A percentile compares a stretch with the other conserved stretches of the same genome.
Conservation (phyloP, 2,797 vertebrate genomes). For the Myotis vivesi region DNA sequence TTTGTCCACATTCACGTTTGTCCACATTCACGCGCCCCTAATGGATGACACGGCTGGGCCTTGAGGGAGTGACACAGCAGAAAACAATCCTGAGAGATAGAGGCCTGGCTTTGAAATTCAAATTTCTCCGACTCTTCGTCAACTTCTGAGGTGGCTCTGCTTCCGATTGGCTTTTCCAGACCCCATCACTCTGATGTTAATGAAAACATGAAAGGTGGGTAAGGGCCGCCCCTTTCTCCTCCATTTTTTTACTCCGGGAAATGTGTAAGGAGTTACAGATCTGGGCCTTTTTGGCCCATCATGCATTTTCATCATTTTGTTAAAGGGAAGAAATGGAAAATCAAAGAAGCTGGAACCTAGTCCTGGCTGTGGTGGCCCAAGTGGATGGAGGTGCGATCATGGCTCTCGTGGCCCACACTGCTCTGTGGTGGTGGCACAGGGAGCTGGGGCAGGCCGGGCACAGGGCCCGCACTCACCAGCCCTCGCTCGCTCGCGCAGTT, state of each 20-base stretch:
- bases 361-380: neutral
- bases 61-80: neutral
- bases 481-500: neutral
- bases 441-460: too few relatives aligned
- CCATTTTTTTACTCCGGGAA: neutral
- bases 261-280: neutral
- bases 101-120: constrained; percentile 61
- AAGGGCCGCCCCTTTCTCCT: neutral
- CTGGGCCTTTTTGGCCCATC: neutral
- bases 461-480: fast-evolving
- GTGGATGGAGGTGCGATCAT: fast-evolving
- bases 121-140: neutral
- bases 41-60: neutral
- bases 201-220: constrained; percentile 27
- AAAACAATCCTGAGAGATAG: neutral
- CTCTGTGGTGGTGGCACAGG: too few relatives aligned
- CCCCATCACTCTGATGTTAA: neutral
- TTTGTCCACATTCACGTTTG: too few relatives aligned
- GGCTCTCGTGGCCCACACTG: neutral
- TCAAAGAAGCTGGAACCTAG: neutral
- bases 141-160: neutral
- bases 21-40: neutral
- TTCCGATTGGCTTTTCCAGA: neutral
- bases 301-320: neutral
- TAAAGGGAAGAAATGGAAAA: neutral